Percentiles rank a stretch among this genome's conserved stretches.
phyloP scores from a whole-genome alignment of 2,113 vertebrate genomes.

The Cyprinus carpio region DNA sequence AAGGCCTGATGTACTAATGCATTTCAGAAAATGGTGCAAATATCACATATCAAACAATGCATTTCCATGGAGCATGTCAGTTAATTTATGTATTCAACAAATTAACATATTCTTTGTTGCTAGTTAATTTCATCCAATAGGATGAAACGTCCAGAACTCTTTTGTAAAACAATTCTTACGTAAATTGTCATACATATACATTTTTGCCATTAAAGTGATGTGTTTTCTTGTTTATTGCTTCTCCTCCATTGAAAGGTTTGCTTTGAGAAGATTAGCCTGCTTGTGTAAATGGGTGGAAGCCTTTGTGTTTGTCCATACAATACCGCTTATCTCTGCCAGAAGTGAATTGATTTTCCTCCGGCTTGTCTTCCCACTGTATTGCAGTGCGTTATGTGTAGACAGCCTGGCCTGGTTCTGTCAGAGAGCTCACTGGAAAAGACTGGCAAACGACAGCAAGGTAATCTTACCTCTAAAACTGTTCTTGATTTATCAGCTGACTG shows the following conservation, averaged over 20 bases:
- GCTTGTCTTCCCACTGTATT: slow-evolving; percentile 52
- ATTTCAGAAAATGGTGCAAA: neutral
- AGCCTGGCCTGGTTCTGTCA: slow-evolving; percentile 64
- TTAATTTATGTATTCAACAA: neutral
- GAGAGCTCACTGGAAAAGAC: slow-evolving; percentile 49
- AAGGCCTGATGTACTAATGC: neutral
- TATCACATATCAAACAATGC: neutral
- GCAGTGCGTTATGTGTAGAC: slow-evolving; percentile 50
- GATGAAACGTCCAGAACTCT: neutral
- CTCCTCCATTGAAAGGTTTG: slow-evolving; percentile 45
- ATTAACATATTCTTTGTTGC: neutral
- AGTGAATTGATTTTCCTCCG: slow-evolving; percentile 61
- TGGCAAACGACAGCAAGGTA: slow-evolving; percentile 52
- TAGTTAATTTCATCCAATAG: neutral
- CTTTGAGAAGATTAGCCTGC: slow-evolving; percentile 59
- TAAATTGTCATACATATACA: neutral
- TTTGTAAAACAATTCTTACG: neutral
- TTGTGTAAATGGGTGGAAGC: slow-evolving; percentile 56
- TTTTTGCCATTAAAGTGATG: slow-evolving; percentile 50
- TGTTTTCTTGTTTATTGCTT: slow-evolving; percentile 52
- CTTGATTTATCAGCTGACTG: slow-evolving; percentile 36
- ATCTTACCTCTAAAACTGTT: slow-evolving; percentile 51
- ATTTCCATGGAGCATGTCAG: neutral
- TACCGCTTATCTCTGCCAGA: slow-evolving; percentile 61
- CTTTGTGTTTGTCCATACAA: slow-evolving; percentile 58